These are phyloP conservation scores for Pangasianodon hypophthalmus DNA, from an alignment of 2,113 vertebrate species.

Conservation along the genomic window DNA sequence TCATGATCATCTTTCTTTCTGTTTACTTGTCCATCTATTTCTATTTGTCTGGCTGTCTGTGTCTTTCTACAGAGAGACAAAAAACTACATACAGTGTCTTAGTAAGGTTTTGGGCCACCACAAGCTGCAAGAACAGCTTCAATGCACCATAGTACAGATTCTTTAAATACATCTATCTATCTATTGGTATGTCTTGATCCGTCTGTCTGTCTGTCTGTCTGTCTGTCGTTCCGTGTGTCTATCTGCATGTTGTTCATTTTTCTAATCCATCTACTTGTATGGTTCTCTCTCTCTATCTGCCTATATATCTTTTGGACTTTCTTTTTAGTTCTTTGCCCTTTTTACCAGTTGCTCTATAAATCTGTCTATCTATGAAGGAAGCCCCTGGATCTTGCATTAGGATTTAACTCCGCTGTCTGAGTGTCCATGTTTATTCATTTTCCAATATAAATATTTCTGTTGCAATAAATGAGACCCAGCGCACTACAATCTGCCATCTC, in stretches of 20 bases:
- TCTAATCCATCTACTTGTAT: background rate
- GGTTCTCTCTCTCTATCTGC: background rate
- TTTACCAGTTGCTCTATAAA: background rate
- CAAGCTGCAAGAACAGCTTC: background rate
- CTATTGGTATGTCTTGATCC: background rate
- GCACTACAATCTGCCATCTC: background rate
- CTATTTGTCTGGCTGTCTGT: background rate
- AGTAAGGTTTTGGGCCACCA: background rate
- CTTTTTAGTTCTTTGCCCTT: background rate
- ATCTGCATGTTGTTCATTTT: background rate
- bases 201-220: background rate
- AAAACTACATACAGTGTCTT: background rate
- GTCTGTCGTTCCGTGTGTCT: background rate
- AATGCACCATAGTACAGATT: background rate
- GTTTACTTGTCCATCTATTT: background rate
- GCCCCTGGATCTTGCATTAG: background rate
- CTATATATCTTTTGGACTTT: background rate
- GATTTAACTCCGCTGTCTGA: background rate
- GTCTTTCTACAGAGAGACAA: background rate
- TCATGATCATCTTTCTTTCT: background rate
- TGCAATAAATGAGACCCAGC: background rate
- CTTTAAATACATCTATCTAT: background rate
- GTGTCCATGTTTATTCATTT: background rate
- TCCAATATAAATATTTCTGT: background rate
- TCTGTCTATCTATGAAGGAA: background rate